Evolutionary conservation across 1,140 invertebrate genomes (phyloP).

Genomic region (Papilio helenus): DNA sequence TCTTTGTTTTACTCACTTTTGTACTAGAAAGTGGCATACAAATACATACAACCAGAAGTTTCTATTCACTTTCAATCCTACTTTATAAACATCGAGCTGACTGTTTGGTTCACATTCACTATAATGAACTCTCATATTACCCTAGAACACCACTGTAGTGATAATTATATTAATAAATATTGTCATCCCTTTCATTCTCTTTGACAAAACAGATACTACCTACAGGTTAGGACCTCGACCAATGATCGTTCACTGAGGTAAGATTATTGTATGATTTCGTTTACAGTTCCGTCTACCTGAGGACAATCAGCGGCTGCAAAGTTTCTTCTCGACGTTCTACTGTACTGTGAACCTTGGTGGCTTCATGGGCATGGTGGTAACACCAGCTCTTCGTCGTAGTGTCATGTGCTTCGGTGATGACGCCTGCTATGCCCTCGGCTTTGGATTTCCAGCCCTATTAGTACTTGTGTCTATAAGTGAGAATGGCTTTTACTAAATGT

Average conservation of each 20-base stretch:
- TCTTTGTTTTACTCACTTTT: neutral
- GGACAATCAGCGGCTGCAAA: slow-evolving; percentile 83
- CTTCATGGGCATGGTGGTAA: slow-evolving; percentile 89
- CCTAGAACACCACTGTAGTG: no score
- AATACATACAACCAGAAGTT: no score
- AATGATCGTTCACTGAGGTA: neutral
- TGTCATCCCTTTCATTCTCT: no score
- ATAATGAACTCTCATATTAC: no score
- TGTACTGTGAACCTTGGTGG: slow-evolving; percentile 92
- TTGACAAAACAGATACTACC: no score
- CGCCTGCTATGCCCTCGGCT: slow-evolving; percentile 90
- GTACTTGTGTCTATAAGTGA: slow-evolving; percentile 86
- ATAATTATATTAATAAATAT: no score
- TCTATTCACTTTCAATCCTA: no score
- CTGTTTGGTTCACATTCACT: no score
- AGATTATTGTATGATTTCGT: slow-evolving; percentile 77
- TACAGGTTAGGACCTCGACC: no score
- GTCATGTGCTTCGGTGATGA: slow-evolving; percentile 89
- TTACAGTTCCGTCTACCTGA: slow-evolving; percentile 88
- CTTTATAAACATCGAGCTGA: no score
- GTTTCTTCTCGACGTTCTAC: slow-evolving; percentile 92
- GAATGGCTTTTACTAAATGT: slow-evolving; percentile 41
- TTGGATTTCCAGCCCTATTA: slow-evolving; percentile 89
- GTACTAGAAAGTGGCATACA: neutral
- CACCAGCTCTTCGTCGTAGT: slow-evolving; percentile 88